A percentile compares a stretch with the other conserved stretches of the same genome.
phyloP scores from a whole-genome alignment of 2,797 vertebrate species.

The Pelochelys cantorii region DNA sequence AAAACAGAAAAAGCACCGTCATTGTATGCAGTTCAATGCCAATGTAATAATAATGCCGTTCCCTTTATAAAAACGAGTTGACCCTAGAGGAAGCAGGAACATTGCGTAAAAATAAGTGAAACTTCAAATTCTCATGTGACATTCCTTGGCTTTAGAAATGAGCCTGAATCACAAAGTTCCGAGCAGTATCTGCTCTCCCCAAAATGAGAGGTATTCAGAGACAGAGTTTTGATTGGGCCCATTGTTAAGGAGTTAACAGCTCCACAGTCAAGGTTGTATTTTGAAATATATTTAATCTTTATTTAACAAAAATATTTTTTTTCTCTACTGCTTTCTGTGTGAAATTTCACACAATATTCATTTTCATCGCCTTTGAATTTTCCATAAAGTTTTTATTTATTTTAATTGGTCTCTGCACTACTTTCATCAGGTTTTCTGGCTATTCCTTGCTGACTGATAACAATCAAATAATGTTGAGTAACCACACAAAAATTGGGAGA shows the following conservation, averaged over 20 bases:
- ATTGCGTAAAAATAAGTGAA: constrained; percentile 26
- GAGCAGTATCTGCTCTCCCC: constrained; percentile 22
- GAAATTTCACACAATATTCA: background rate
- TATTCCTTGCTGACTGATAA: background rate
- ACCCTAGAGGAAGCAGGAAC: constrained; percentile 35
- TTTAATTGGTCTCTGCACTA: background rate
- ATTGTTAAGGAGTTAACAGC: background rate
- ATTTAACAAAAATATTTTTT: background rate
- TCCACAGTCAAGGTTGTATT: constrained; percentile 1
- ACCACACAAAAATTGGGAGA: background rate
- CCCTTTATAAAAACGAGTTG: background rate
- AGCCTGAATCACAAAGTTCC: constrained; percentile 15
- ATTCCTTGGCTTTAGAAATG: constrained; percentile 10
- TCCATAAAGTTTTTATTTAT: background rate
- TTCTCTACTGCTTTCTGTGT: background rate
- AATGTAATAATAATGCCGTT: background rate
- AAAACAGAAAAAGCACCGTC: constrained; percentile 9
- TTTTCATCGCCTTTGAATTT: background rate
- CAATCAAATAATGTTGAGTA: background rate
- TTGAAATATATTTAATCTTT: background rate
- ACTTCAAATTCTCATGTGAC: background rate
- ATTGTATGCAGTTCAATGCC: constrained; percentile 34
- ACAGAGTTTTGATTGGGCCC: background rate
- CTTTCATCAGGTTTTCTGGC: background rate
- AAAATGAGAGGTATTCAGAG: constrained; percentile 16